phyloP scores from a whole-genome alignment of 2,797 vertebrate species.

The Sorex maritimensis region DNA sequence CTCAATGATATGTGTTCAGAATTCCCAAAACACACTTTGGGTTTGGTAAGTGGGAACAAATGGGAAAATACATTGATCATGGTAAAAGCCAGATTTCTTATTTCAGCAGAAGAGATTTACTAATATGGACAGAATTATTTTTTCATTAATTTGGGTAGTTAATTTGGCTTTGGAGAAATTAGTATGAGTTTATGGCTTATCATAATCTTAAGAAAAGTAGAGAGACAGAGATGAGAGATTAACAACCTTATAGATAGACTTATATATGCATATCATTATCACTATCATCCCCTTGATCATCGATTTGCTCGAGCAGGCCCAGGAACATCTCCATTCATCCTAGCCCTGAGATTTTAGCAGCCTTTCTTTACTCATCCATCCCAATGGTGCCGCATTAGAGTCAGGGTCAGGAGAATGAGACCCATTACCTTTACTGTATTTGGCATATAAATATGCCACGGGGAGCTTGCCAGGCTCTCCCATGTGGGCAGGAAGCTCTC shows the following conservation, averaged over 20 bases:
- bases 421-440: no score
- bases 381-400: no score
- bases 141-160: neutral
- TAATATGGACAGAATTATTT: neutral
- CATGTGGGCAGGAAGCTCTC: no score
- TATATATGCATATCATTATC: neutral
- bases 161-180: neutral
- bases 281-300: no score
- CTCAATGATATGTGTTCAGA: neutral
- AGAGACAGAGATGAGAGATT: neutral
- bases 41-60: neutral
- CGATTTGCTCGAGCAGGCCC: no score
- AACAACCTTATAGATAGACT: neutral
- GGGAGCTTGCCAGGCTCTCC: no score
- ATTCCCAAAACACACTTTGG: neutral
- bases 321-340: no score
- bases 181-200: neutral
- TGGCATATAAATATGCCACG: no score
- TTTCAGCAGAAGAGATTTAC: neutral
- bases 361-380: no score
- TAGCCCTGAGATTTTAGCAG: no score
- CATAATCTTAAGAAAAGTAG: neutral
- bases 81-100: neutral
- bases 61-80: neutral
- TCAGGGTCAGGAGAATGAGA: no score